Evolutionary conservation across 1,140 invertebrate genomes (phyloP).

Genomic region (Gonioctena quinquepunctata): DNA sequence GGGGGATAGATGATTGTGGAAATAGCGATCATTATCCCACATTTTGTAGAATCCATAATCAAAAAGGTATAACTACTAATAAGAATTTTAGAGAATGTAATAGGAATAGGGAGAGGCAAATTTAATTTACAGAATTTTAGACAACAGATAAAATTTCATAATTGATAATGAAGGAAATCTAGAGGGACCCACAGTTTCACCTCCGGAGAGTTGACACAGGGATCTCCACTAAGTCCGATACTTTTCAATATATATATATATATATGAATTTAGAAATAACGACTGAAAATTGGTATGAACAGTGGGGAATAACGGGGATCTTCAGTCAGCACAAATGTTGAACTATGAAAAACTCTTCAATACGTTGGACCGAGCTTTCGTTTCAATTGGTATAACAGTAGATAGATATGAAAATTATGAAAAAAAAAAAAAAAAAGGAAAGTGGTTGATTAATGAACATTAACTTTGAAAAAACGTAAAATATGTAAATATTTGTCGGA

Average conservation of each 20-base stretch:
- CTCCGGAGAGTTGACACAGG: slow-evolving; percentile 12
- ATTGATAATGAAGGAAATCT: slow-evolving; percentile 1
- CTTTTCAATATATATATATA: slow-evolving; percentile 14
- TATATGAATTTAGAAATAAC: neutral
- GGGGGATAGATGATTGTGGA: neutral
- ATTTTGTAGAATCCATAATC: neutral
- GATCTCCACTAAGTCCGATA: slow-evolving; percentile 23
- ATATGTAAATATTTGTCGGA: too few relatives aligned
- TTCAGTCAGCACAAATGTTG: too few relatives aligned
- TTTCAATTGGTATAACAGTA: too few relatives aligned
- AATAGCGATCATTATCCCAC: slow-evolving; percentile 5
- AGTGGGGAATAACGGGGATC: too few relatives aligned
- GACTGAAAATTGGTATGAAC: slow-evolving; percentile 1
- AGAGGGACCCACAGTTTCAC: neutral
- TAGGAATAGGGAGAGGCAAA: neutral
- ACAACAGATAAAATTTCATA: neutral
- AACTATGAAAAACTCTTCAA: too few relatives aligned
- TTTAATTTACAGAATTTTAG: neutral
- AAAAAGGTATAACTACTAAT: neutral
- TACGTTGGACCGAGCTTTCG: too few relatives aligned
- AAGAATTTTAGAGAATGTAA: neutral
- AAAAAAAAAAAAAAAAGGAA: too few relatives aligned
- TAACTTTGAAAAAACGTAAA: too few relatives aligned
- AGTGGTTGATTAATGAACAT: too few relatives aligned
- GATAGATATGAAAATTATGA: too few relatives aligned